Evolutionary conservation across 2,113 vertebrate genomes (phyloP), one percentile per base, ranked within the genome.

Genomic region (Pygoscelis adeliae): DNA sequence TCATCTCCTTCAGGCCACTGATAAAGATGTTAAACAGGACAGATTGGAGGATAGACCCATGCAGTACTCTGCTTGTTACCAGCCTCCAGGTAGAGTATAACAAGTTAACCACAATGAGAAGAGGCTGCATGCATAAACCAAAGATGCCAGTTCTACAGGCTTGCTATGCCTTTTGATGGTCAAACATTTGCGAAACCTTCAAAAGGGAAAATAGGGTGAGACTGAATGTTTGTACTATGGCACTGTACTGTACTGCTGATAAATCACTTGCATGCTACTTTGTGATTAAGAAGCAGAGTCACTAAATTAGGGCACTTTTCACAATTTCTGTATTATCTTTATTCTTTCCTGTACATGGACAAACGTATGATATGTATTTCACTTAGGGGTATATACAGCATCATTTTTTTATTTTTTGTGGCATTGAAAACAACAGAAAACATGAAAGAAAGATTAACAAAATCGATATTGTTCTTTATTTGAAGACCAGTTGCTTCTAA

Each of bases 341-440:
- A 15, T 65, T 53, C 29, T 77, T 72, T 81, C 14, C 8, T 59
- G 22, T 63, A 46, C 9, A 6, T 50, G 52, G 32, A 59, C 2
- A 80, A 70, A 46, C 2, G 0, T 29, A 63, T 9, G 6, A 21
- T 44, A 49, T 73, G 73, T 86, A 32, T 92, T 90, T 93, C 16
- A 69, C 9, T 38, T 59, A 47, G 4, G 12, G 2, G 0, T 23
- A 38, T 30, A 61, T 14, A 65, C 13, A 83, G 1, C 3, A 38
- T 27, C 5, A 5, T 14, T 12, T 40, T 22, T 32, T 4, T 44
- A 42, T 42, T 29, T 44, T 29, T 11, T 50, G 49, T 50, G 49
- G 3, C 5, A 12, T 46, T 73, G 23, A 50, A 89, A 88, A 62
- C 10, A 67, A 36, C 19, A 72, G 13, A 67, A 87, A 89, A 26